Percentiles rank a stretch among this genome's conserved stretches.
phyloP scores from a whole-genome alignment of 2,888 invertebrate genomes.

The Argyra leucocephala region DNA sequence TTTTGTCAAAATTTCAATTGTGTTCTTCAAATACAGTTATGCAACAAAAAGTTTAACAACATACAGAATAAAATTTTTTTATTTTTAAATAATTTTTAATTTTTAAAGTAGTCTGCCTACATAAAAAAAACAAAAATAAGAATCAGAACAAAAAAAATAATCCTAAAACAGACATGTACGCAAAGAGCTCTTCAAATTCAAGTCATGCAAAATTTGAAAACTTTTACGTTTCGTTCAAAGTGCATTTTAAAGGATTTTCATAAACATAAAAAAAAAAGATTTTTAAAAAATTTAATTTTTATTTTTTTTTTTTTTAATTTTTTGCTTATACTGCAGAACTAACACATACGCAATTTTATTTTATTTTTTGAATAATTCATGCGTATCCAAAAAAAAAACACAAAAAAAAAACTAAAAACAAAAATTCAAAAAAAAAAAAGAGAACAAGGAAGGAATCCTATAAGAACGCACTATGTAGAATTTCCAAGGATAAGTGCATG shows the following conservation, averaged over 20 bases:
- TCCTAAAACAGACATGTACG: background rate
- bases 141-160: background rate
- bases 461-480: background rate
- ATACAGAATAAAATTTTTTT: too few species aligned
- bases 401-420: too few species aligned
- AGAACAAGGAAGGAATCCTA: background rate
- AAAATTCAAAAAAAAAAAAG: background rate
- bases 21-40: too few species aligned
- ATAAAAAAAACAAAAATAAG: background rate
- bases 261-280: too few species aligned
- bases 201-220: background rate
- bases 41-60: too few species aligned
- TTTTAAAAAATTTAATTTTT: too few species aligned
- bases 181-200: background rate
- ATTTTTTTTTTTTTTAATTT: too few species aligned
- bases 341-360: background rate
- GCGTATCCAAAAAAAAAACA: conserved; percentile 1
- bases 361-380: background rate
- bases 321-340: background rate
- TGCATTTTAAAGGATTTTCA: background rate
- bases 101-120: too few species aligned
- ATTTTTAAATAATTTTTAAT: too few species aligned
- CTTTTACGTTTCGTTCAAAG: background rate
- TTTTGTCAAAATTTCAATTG: too few species aligned
- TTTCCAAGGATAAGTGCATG: conserved; percentile 1